Evolutionary conservation across 2,113 vertebrate genomes (phyloP).

Genomic region (Ceyx margarethae): DNA sequence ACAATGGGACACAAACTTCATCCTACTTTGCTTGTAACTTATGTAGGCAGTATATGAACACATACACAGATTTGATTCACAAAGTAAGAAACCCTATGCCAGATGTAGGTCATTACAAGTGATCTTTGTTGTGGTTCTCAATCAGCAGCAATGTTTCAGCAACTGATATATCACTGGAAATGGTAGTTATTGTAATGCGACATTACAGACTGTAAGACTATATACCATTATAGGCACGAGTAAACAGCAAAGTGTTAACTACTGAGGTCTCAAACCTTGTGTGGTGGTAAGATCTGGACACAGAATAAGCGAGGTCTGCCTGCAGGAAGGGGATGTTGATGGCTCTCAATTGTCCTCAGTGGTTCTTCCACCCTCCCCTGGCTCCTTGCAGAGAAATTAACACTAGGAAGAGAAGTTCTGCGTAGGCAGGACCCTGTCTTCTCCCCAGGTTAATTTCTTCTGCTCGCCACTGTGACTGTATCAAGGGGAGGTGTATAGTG

Average conservation of each 20-base stretch:
- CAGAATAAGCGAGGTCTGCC: no score
- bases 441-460: no score
- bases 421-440: no score
- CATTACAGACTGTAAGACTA: not conserved
- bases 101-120: not conserved
- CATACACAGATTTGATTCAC: not conserved
- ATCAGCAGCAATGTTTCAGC: not conserved
- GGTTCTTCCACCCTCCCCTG: no score
- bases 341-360: no score
- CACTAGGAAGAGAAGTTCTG: no score
- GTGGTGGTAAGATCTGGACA: no score
- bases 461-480: no score
- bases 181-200: not conserved
- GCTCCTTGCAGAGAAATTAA: no score
- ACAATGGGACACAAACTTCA: not conserved
- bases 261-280: no score
- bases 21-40: not conserved
- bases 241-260: not conserved
- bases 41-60: not conserved
- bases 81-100: not conserved
- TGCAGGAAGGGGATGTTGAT: no score
- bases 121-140: not conserved
- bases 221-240: not conserved
- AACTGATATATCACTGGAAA: not conserved
- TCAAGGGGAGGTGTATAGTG: no score